phyloP scores from a whole-genome alignment of 2,797 vertebrate genomes.

The Trachops cirrhosus region DNA sequence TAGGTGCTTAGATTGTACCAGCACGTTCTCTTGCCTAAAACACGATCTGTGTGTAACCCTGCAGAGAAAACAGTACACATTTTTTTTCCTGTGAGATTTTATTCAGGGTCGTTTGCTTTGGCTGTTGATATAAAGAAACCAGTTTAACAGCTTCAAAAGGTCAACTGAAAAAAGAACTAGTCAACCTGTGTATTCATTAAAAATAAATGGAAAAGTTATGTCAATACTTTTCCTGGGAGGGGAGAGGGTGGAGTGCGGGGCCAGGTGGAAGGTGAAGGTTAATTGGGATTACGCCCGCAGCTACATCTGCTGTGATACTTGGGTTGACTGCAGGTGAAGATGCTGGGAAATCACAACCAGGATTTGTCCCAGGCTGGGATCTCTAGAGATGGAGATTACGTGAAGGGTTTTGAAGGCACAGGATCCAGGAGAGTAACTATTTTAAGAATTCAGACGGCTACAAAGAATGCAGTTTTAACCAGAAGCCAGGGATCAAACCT shows the following conservation, averaged over 20 bases:
- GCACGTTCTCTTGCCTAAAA: background rate
- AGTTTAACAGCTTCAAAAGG: conserved; percentile 54
- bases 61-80: background rate
- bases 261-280: background rate
- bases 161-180: conserved; percentile 33
- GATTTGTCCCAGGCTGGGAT: background rate
- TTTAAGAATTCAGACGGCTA: background rate
- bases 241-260: background rate
- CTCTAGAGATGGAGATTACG: background rate
- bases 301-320: background rate
- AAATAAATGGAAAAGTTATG: background rate
- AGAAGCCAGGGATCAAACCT: background rate
- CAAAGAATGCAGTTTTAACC: background rate
- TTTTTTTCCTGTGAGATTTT: conserved; percentile 9
- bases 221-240: background rate
- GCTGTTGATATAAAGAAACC: conserved; percentile 46
- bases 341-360: background rate
- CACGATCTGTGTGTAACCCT: background rate
- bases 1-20: background rate
- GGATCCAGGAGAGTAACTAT: background rate
- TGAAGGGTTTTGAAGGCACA: background rate
- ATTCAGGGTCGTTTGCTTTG: conserved; percentile 17
- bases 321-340: background rate
- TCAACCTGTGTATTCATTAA: background rate
- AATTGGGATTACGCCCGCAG: background rate